Percentiles rank a stretch among this genome's conserved stretches.
Evolutionary conservation across 2,113 vertebrate genomes (phyloP).

Genomic region (Stercorarius parasiticus): DNA sequence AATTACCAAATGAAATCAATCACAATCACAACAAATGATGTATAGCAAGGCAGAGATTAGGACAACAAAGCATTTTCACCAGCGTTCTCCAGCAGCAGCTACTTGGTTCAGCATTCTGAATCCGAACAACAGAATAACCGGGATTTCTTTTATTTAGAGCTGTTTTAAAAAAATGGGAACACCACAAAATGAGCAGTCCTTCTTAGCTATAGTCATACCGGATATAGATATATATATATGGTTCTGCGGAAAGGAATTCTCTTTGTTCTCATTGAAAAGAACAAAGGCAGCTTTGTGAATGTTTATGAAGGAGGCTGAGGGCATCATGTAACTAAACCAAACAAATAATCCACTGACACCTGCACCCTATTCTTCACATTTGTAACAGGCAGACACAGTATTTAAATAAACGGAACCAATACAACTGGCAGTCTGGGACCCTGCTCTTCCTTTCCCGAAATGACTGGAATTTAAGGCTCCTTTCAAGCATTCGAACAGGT

Average conservation of each 20-base stretch:
- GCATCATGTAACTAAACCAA: constrained; percentile 35
- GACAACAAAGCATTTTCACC: background rate
- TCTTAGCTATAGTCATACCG: background rate
- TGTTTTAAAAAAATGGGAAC: constrained; percentile 28
- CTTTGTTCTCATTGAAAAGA: background rate
- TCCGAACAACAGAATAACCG: background rate
- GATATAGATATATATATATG: background rate
- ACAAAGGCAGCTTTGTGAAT: constrained; percentile 22
- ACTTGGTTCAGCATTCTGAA: background rate
- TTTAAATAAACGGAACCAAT: background rate
- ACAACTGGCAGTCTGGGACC: constrained; percentile 9
- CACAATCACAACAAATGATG: background rate
- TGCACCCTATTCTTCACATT: constrained; percentile 46
- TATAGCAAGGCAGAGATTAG: background rate
- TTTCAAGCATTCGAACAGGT: constrained; percentile 31
- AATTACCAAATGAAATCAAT: background rate
- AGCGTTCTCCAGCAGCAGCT: constrained; percentile 6
- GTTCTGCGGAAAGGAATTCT: background rate
- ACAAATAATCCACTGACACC: constrained; percentile 19
- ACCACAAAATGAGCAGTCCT: constrained; percentile 3
- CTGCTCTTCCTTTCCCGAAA: constrained; percentile 23
- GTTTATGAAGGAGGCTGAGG: background rate
- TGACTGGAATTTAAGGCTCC: constrained; percentile 34
- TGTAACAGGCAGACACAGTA: background rate
- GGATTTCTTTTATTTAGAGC: constrained; percentile 27